Evolutionary conservation across 1,140 invertebrate species (phyloP), one percentile per base, ranked within the genome.

Genomic region (Lamellibrachia luymesi): DNA sequence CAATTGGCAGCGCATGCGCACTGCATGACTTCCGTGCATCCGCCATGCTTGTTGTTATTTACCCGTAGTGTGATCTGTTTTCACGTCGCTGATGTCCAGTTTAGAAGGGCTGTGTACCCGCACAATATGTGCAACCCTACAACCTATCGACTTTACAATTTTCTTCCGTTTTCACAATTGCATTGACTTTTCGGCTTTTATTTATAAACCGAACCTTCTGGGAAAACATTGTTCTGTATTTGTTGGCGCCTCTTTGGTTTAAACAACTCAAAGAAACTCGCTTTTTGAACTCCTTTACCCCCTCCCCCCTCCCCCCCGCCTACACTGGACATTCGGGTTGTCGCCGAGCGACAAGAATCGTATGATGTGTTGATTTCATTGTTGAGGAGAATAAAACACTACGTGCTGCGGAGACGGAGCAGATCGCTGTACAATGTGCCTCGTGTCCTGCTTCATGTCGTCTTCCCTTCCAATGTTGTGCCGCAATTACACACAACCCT

Each of bases 1-100:
- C 64, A 80, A 80, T 80, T 80, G 64, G 64, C 64, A 80, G 52
- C 64, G 64, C 64, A 80, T 80, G 64, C 64, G 64, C 64, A 80
- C 25, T 80, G 64, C 64, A 80, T 80, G 64, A 80, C 64, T 80
- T 80, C 64, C 64, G 64, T 6, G 64, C 64, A 80, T 80, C 64
- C 64, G 64, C 64, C 64, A 80, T 80, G 64, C 64, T 17, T 80
- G 17, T 80, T 80, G 64, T 80, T 80, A 80, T 80, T 80, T 80
- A 22, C 64, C 64, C 64, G 17, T 80, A 80, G 64, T 80, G 64
- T 80, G 64, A 17, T 80, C 64, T 22, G 64, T 80, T 22, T 80
- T 80, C 25, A 22, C 13, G 64, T 80, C 4, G 13, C 64, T 22
- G 64, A 80, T 17, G 17, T 80, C 64, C 64, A 80, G 64, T 80